These are phyloP conservation scores for Esox masquinongy DNA, from an alignment of 2,797 vertebrate species.

Conservation along the genomic window DNA sequence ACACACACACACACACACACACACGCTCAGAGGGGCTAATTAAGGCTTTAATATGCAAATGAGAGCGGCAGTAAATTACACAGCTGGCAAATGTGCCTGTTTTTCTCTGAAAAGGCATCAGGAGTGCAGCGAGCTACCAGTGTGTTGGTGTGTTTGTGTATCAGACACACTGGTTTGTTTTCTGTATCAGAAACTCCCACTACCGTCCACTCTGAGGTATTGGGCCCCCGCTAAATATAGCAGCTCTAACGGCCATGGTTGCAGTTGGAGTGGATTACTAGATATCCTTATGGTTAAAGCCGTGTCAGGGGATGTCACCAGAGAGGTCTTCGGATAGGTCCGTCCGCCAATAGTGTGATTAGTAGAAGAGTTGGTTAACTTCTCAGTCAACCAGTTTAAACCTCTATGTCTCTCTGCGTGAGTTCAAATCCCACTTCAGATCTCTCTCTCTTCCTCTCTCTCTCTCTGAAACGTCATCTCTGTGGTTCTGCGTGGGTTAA, in stretches of 20 bases:
- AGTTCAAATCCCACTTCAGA: conserved; percentile 8
- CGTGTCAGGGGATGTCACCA: not conserved
- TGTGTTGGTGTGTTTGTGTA: conserved; percentile 61
- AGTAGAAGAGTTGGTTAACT: not conserved
- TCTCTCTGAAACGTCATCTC: conserved; percentile 39
- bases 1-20: conserved; percentile 55
- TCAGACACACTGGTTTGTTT: conserved; percentile 63
- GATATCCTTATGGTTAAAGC: not conserved
- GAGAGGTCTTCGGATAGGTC: not conserved
- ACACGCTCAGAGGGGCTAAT: conserved; percentile 96
- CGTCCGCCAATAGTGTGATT: not conserved
- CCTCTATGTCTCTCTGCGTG: not conserved
- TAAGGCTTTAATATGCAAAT: conserved; percentile 99
- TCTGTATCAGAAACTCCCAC: conserved; percentile 22
- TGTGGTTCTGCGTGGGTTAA: conserved; percentile 60
- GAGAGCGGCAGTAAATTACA: conserved; percentile 93
- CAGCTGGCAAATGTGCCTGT: conserved; percentile 98
- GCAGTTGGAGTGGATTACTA: not conserved
- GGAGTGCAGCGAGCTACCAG: conserved; percentile 68
- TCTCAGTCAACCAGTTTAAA: not conserved
- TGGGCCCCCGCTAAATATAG: not conserved
- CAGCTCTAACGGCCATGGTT: not conserved
- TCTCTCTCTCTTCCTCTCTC: not conserved
- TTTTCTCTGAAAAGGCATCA: conserved; percentile 85
- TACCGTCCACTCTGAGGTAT: conserved; percentile 8